Evolutionary conservation across 1,140 invertebrate genomes (phyloP).

Genomic region (Hylyphantes graminicola): DNA sequence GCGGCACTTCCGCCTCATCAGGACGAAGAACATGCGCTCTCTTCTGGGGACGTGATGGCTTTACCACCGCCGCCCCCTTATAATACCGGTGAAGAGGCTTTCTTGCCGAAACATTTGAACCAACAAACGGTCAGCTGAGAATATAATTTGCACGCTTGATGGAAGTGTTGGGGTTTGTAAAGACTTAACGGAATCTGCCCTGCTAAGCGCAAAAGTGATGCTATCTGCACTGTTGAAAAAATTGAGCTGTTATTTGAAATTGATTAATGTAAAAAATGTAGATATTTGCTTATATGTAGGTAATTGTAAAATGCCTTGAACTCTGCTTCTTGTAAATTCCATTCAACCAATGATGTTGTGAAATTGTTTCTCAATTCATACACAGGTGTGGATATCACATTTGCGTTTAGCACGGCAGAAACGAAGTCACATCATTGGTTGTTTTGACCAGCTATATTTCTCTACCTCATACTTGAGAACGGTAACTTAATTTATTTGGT

Average conservation of each 20-base stretch:
- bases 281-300: too few species aligned
- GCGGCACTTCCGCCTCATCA: constrained; percentile 10
- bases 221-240: too few species aligned
- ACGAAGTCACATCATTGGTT: neutral
- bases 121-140: constrained; percentile 48
- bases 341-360: too few species aligned
- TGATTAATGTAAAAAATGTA: too few species aligned
- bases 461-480: too few species aligned
- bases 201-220: too few species aligned
- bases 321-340: too few species aligned
- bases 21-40: constrained; percentile 10
- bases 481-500: too few species aligned
- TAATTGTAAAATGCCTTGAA: too few species aligned
- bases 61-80: neutral
- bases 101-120: constrained; percentile 28
- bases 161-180: neutral
- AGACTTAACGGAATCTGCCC: neutral
- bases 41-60: constrained; percentile 20
- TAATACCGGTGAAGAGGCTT: constrained; percentile 12
- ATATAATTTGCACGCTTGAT: neutral
- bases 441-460: too few species aligned
- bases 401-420: neutral
- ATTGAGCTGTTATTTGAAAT: too few species aligned
- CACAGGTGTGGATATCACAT: neutral
- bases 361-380: neutral